Evolutionary conservation across 1,140 invertebrate genomes (phyloP).

Genomic region (Condylostylus longicornis): DNA sequence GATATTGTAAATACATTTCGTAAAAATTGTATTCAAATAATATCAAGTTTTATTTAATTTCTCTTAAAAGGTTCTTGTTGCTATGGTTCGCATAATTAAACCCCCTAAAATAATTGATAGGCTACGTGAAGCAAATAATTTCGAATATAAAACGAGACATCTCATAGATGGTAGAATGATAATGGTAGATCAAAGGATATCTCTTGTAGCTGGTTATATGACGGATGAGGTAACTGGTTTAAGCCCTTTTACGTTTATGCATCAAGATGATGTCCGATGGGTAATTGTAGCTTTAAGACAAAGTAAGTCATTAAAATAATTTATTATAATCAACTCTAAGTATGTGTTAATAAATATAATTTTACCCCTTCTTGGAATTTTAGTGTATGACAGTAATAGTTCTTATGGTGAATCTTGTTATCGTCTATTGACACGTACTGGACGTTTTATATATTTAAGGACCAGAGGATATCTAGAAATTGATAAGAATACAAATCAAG

Average conservation of each 20-base stretch:
- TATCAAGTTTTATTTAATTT: background rate
- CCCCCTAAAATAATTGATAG: constrained; percentile 51
- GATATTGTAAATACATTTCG: constrained; percentile 35
- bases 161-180: constrained; percentile 69
- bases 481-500: constrained; percentile 48
- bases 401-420: constrained; percentile 66
- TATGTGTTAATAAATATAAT: background rate
- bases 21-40: background rate
- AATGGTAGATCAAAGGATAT: constrained; percentile 71
- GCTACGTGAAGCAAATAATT: constrained; percentile 53
- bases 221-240: constrained; percentile 62
- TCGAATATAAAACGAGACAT: constrained; percentile 75
- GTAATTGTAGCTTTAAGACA: constrained; percentile 66
- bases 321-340: background rate
- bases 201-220: constrained; percentile 70
- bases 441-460: constrained; percentile 62
- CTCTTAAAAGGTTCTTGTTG: constrained; percentile 45
- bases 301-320: constrained; percentile 44
- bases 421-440: constrained; percentile 58
- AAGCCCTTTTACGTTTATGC: constrained; percentile 74
- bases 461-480: constrained; percentile 65
- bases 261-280: constrained; percentile 68
- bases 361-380: constrained; percentile 13
- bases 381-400: constrained; percentile 67
- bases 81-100: constrained; percentile 45